Percentiles rank a stretch among this genome's conserved stretches.
Evolutionary conservation across 2,888 invertebrate species (phyloP).

Genomic region (Nephrotoma flavescens): DNA sequence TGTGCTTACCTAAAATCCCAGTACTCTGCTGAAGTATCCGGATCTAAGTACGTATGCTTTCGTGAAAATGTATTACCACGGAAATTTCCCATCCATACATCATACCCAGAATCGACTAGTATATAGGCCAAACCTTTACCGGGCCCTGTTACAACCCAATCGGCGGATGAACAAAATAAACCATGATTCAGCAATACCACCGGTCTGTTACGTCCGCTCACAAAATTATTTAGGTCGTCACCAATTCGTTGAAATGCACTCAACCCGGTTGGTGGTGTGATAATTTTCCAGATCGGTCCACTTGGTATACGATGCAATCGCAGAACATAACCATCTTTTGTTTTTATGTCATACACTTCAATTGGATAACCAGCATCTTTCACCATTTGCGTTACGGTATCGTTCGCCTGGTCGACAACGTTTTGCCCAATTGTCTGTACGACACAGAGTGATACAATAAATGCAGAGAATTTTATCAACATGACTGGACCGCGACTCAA

Average conservation of each 20-base stretch:
- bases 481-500: not conserved
- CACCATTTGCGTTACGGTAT: not conserved
- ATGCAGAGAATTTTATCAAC: not conserved
- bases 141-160: conserved; percentile 51
- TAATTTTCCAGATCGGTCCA: conserved; percentile 20
- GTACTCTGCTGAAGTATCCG: conserved; percentile 7
- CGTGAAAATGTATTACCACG: conserved; percentile 42
- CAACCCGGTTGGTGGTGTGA: conserved; percentile 28
- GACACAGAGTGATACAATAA: not conserved
- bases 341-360: conserved; percentile 41
- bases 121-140: conserved; percentile 37
- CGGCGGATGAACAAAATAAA: conserved; percentile 46
- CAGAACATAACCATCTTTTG: conserved; percentile 56
- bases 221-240: conserved; percentile 19
- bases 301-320: conserved; percentile 47
- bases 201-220: conserved; percentile 26
- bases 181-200: conserved; percentile 46
- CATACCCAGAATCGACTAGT: conserved; percentile 30
- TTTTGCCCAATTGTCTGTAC: not conserved
- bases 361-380: conserved; percentile 33
- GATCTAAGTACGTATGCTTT: conserved; percentile 28
- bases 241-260: not conserved
- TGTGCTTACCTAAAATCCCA: conserved; percentile 32
- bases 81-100: conserved; percentile 42
- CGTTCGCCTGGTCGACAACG: not conserved